These are phyloP conservation scores for Chrysochloris asiatica DNA, from an alignment of 2,113 vertebrate species.

Conservation along the genomic window DNA sequence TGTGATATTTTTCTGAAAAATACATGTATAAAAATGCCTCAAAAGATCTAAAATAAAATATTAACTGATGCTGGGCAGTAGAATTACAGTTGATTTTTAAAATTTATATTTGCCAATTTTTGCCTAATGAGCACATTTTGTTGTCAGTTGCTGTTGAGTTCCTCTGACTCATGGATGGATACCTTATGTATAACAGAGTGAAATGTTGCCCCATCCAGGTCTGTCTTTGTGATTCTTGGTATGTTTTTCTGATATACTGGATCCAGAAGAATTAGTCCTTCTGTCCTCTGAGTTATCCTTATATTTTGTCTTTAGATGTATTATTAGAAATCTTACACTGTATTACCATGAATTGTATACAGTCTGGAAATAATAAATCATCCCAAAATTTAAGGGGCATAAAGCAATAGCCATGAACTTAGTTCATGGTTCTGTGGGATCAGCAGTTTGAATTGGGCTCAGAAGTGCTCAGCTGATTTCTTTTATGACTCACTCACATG, in stretches of 20 bases:
- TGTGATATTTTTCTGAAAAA: neutral
- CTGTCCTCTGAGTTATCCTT: neutral
- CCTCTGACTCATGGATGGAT: neutral
- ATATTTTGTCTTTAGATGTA: neutral
- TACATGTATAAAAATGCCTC: neutral
- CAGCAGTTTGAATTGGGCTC: neutral
- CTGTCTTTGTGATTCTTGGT: neutral
- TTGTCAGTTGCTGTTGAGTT: neutral
- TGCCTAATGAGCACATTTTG: neutral
- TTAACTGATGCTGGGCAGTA: neutral
- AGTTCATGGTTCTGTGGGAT: constrained; percentile 23
- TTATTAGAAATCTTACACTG: neutral
- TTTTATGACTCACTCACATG: neutral
- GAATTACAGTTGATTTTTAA: neutral
- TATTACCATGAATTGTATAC: neutral
- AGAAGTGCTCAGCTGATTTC: constrained; percentile 51
- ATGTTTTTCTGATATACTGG: neutral
- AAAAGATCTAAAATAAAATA: neutral
- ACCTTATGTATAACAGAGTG: neutral
- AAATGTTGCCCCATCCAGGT: neutral
- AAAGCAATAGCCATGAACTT: neutral
- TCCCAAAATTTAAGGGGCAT: neutral
- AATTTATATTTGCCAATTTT: neutral
- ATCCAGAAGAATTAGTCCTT: neutral
- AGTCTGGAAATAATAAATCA: neutral